Percentiles rank a stretch among this genome's conserved stretches.
These are phyloP conservation scores for Glossosoma conforme DNA, from an alignment of 1,140 invertebrate species.

Conservation along the genomic window DNA sequence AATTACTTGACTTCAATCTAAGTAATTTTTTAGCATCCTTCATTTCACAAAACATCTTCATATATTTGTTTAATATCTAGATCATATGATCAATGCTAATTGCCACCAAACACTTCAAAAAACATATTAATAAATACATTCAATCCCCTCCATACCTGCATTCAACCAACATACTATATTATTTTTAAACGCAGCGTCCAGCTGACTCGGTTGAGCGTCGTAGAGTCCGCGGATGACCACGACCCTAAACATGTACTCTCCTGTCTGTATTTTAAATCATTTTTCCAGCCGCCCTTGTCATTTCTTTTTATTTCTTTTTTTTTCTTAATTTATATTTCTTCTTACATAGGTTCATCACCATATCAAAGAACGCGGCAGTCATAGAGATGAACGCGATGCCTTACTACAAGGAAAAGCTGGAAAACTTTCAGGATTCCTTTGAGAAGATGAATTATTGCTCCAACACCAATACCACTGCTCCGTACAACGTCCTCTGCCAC, in stretches of 20 bases:
- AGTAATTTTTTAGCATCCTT: neutral
- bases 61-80: neutral
- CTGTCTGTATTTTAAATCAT: too few species aligned
- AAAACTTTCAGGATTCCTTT: neutral
- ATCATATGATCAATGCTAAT: neutral
- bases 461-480: neutral
- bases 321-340: too few species aligned
- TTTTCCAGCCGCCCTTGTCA: too few species aligned
- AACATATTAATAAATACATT: conserved; percentile 4
- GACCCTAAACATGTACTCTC: too few species aligned
- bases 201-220: too few species aligned
- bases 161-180: too few species aligned
- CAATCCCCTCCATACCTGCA: too few species aligned
- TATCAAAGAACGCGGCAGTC: neutral
- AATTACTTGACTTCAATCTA: neutral
- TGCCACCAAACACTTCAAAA: neutral
- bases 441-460: neutral
- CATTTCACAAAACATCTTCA: conserved; percentile 1
- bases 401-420: neutral
- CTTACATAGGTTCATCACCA: neutral
- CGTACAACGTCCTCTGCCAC: conserved; percentile 14
- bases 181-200: too few species aligned
- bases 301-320: too few species aligned
- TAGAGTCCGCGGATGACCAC: too few species aligned
- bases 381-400: neutral